Percentiles rank a stretch among this genome's conserved stretches.
These are phyloP conservation scores for Pachycephala philippinensis DNA, from an alignment of 2,113 vertebrate species.

Conservation along the genomic window DNA sequence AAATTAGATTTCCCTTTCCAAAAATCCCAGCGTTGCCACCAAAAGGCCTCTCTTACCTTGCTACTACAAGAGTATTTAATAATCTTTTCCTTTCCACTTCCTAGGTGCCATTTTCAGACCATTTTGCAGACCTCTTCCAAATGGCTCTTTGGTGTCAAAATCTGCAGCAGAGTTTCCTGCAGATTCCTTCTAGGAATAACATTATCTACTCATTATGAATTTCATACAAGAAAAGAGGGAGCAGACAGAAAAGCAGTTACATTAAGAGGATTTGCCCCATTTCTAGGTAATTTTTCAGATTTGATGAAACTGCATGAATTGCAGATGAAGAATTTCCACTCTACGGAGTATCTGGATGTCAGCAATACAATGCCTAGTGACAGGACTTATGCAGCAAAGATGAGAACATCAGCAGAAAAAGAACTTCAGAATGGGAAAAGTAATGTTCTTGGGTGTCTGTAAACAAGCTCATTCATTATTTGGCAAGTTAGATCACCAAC, in stretches of 20 bases:
- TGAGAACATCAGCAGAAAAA: neutral
- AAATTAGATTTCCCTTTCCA: neutral
- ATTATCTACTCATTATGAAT: neutral
- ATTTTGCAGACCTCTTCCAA: neutral
- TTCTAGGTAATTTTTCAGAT: neutral
- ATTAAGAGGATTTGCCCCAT: neutral
- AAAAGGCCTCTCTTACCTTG: neutral
- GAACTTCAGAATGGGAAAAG: neutral
- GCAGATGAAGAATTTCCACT: neutral
- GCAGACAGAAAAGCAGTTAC: neutral
- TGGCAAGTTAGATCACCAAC: neutral
- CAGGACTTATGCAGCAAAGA: neutral
- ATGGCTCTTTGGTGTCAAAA: neutral
- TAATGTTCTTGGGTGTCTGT: neutral
- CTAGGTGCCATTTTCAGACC: neutral
- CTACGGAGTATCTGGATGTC: neutral
- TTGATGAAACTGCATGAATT: neutral
- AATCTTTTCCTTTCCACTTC: neutral
- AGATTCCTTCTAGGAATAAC: neutral
- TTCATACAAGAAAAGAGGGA: neutral
- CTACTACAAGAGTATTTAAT: neutral
- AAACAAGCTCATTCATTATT: neutral
- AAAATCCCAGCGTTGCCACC: neutral
- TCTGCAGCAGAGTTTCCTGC: neutral
- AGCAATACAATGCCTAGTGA: neutral